Conservation (phyloP, 1,140 invertebrate genomes). For the Aleiodes sp. region DNA sequence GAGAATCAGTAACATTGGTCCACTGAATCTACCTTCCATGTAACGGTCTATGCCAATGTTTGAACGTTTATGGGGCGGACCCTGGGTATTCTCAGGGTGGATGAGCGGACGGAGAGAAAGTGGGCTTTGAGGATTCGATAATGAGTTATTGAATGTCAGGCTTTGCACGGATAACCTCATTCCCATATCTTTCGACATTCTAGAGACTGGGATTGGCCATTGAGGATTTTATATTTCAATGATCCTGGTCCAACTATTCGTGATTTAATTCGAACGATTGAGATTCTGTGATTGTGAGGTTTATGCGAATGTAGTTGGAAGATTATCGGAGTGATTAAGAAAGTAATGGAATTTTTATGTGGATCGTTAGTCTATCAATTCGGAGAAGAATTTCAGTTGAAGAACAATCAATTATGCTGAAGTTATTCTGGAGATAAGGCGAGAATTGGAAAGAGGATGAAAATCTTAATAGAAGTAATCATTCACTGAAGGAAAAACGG, state of each 20-base stretch:
- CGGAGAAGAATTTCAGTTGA: too few species aligned
- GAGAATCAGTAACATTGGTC: not conserved
- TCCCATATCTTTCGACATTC: not conserved
- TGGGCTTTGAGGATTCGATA: slow-evolving; percentile 18
- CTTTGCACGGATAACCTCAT: not conserved
- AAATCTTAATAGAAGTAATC: too few species aligned
- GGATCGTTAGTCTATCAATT: too few species aligned
- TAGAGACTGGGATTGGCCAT: not conserved
- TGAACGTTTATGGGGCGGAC: slow-evolving; percentile 17
- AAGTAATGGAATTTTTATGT: not conserved
- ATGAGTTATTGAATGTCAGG: slow-evolving; percentile 31
- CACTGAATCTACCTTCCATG: not conserved
- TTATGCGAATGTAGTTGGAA: not conserved
- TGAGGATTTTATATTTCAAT: not conserved
- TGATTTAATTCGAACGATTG: not conserved
- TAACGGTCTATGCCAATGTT: slow-evolving; percentile 6
- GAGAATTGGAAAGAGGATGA: too few species aligned
- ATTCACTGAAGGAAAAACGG: too few species aligned
- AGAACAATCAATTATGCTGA: too few species aligned
- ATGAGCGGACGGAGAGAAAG: slow-evolving; percentile 7
- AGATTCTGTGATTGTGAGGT: not conserved
- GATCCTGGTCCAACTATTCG: not conserved
- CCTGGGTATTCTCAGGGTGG: not conserved
- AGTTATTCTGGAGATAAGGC: too few species aligned
- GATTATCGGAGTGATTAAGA: not conserved